Evolutionary conservation across 2,797 vertebrate species (phyloP).

Genomic region (Pteronotus mesoamericanus): DNA sequence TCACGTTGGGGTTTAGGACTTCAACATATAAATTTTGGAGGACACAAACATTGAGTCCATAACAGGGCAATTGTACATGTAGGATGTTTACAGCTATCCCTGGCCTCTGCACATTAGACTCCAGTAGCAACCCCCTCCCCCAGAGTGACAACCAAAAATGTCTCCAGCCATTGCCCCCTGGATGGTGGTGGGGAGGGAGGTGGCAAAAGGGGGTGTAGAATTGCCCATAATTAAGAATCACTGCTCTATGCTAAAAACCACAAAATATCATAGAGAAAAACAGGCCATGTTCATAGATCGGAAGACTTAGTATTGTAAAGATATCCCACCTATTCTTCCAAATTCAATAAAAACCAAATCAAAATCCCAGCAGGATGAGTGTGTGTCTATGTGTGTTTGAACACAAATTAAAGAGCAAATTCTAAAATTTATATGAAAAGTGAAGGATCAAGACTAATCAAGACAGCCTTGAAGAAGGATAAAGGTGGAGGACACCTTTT

Average conservation of each 20-base stretch:
- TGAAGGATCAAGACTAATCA: background rate
- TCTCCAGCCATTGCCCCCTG: background rate
- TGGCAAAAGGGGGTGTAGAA: background rate
- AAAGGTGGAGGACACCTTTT: background rate
- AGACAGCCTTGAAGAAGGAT: background rate
- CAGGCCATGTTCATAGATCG: background rate
- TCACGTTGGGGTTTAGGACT: background rate
- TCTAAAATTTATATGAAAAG: background rate
- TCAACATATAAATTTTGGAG: background rate
- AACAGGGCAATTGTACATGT: background rate
- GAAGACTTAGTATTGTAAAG: background rate
- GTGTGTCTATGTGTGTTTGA: background rate
- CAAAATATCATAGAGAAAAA: background rate
- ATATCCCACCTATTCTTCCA: background rate
- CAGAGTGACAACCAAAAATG: background rate
- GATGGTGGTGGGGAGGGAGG: background rate
- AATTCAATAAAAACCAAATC: background rate
- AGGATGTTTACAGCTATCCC: background rate
- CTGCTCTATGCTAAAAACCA: background rate
- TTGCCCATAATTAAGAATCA: background rate
- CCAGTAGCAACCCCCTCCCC: background rate
- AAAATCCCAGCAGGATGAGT: background rate
- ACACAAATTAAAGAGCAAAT: background rate
- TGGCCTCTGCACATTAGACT: background rate
- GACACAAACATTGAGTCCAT: background rate